These are phyloP conservation scores for Cydia fagiglandana DNA, from an alignment of 1,140 invertebrate genomes.

Conservation along the genomic window DNA sequence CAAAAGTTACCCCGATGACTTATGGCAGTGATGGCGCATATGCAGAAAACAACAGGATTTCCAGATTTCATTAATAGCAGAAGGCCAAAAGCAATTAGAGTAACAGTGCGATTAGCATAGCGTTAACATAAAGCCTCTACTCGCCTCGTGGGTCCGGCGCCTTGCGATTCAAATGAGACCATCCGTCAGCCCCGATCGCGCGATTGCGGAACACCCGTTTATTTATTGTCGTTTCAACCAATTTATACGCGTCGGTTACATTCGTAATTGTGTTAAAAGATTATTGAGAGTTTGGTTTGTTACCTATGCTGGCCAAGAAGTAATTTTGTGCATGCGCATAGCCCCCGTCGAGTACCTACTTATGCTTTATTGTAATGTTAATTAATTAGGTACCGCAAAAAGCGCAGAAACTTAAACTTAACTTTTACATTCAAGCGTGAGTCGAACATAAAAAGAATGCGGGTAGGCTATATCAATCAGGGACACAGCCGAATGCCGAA, in stretches of 20 bases:
- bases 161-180: constrained; percentile 18
- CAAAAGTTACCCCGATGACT: no score
- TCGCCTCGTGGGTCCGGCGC: not conserved
- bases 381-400: no score
- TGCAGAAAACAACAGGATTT: not conserved
- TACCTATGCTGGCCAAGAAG: not conserved
- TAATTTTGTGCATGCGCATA: no score
- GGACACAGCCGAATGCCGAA: no score
- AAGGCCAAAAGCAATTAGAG: constrained; percentile 14
- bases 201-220: not conserved
- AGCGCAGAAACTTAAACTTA: no score
- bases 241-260: not conserved
- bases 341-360: no score
- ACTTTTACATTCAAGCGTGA: no score
- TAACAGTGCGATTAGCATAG: constrained; percentile 18
- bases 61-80: constrained; percentile 7
- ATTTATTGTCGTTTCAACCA: not conserved
- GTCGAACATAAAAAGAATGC: no score
- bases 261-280: constrained; percentile 3
- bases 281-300: not conserved
- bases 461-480: no score
- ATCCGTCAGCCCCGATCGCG: constrained; percentile 3
- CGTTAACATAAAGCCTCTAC: not conserved
- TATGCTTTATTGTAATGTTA: no score
- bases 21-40: not conserved